Evolutionary conservation across 2,797 vertebrate species (phyloP).

Genomic region (Halcyon leucocephala): DNA sequence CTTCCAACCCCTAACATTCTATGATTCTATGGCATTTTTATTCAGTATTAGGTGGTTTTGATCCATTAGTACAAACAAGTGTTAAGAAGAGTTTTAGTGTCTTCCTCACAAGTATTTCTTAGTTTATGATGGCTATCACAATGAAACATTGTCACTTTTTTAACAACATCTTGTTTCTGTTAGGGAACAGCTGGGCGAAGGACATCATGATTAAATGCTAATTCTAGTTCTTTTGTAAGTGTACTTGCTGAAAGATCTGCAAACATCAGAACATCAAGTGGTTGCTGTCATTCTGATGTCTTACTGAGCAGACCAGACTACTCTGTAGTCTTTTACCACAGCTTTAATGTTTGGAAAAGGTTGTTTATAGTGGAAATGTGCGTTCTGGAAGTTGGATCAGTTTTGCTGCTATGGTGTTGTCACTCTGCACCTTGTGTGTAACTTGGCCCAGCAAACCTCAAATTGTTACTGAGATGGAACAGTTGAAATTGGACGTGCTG

Average conservation of each 20-base stretch:
- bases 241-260: neutral
- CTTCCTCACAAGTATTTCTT: neutral
- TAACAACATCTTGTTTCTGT: neutral
- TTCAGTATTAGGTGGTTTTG: neutral
- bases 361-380: neutral
- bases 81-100: neutral
- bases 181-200: neutral
- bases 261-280: neutral
- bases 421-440: neutral
- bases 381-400: neutral
- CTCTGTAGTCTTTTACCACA: neutral
- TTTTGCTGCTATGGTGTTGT: neutral
- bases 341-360: neutral
- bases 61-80: neutral
- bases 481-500: neutral
- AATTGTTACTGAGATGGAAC: neutral
- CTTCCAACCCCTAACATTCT: too few relatives aligned
- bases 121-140: neutral
- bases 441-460: neutral
- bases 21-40: neutral
- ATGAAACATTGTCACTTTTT: neutral
- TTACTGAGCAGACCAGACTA: neutral
- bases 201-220: neutral
- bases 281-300: neutral
- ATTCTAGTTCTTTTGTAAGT: neutral